These are phyloP conservation scores for Cynopterus brachyotis DNA, from an alignment of 2,113 vertebrate genomes.

Conservation along the genomic window DNA sequence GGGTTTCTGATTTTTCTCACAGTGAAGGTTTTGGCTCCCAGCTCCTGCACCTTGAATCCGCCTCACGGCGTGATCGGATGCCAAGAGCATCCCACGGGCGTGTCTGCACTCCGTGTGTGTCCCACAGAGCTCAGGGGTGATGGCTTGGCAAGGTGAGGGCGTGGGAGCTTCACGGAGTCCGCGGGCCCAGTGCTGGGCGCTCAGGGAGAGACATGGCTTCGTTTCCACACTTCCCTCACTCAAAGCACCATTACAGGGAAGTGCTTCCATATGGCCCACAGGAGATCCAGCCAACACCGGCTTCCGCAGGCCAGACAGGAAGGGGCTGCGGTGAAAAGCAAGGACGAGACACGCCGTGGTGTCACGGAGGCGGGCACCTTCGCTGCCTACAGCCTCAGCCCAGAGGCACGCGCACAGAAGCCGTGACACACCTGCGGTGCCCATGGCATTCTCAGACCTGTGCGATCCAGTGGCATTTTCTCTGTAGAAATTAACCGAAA, in stretches of 20 bases:
- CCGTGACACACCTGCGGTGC: neutral
- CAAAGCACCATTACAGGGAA: constrained; percentile 58
- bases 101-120: constrained; percentile 14
- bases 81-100: constrained; percentile 18
- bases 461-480: neutral
- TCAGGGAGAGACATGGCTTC: constrained; percentile 49
- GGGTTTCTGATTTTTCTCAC: constrained; percentile 41
- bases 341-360: neutral
- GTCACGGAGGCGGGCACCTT: neutral
- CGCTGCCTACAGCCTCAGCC: neutral
- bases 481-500: neutral
- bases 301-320: constrained; percentile 18
- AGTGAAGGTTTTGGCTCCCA: constrained; percentile 62
- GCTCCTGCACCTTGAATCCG: constrained; percentile 66
- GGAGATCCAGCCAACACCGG: constrained; percentile 51
- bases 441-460: neutral
- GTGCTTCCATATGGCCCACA: constrained; percentile 53
- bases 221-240: constrained; percentile 67
- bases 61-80: constrained; percentile 41
- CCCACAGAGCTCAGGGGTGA: neutral
- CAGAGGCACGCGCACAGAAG: rapidly evolving
- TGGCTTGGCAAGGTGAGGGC: constrained; percentile 40
- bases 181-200: neutral
- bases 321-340: neutral
- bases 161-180: neutral